phyloP scores from a whole-genome alignment of 1,140 invertebrate species.

The Bombus superbus region DNA sequence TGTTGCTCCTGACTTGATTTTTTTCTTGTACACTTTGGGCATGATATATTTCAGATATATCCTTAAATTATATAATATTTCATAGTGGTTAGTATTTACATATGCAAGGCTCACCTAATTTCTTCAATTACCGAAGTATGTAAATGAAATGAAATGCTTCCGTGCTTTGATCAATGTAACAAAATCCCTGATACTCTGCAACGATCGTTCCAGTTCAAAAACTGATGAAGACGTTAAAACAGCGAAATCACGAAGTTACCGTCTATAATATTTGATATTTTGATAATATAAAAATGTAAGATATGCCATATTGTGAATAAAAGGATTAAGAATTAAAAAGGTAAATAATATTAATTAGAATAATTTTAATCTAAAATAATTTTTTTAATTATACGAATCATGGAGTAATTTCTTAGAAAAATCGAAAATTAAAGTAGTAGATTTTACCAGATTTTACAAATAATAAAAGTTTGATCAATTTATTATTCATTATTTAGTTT shows the following conservation, averaged over 20 bases:
- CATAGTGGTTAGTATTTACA: constrained; percentile 20
- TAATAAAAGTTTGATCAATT: neutral
- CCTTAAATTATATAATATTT: constrained; percentile 11
- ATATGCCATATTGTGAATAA: neutral
- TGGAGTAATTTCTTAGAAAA: neutral
- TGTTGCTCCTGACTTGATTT: constrained; percentile 50
- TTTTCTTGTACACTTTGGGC: constrained; percentile 57
- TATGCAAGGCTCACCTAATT: constrained; percentile 56
- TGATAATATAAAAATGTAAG: neutral
- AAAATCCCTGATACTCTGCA: neutral
- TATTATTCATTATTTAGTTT: neutral
- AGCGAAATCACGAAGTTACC: neutral
- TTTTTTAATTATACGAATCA: too few relatives aligned
- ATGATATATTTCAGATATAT: constrained; percentile 30
- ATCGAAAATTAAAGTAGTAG: neutral
- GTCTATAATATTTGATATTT: neutral
- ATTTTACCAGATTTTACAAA: neutral
- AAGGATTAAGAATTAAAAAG: neutral
- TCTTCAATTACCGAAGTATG: neutral
- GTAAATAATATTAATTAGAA: neutral
- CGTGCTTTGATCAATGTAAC: neutral
- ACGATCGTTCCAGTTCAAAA: constrained; percentile 9
- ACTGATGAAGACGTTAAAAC: constrained; percentile 5
- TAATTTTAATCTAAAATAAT: neutral
- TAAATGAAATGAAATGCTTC: neutral